phyloP scores from a whole-genome alignment of 2,113 vertebrate genomes.

The Sitta europaea region DNA sequence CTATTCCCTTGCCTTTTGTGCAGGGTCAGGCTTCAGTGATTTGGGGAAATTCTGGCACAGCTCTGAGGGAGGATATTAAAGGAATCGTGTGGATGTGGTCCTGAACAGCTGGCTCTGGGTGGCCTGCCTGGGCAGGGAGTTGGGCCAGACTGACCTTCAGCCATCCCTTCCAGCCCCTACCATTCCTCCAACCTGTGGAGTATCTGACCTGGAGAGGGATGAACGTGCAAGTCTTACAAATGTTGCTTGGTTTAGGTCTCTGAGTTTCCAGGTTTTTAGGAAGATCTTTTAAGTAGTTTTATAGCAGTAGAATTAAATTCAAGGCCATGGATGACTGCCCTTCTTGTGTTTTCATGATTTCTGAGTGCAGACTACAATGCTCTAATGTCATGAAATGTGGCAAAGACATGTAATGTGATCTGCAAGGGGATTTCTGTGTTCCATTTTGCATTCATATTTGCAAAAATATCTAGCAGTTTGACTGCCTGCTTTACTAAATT shows the following conservation, averaged over 20 bases:
- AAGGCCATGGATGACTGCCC: not conserved
- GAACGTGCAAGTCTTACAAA: not conserved
- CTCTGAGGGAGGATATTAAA: not conserved
- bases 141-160: not conserved
- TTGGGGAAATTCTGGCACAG: not conserved
- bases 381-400: not conserved
- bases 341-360: not conserved
- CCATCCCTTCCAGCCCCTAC: not conserved
- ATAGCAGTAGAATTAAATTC: not conserved
- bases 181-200: not conserved
- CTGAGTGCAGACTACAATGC: not conserved
- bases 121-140: not conserved
- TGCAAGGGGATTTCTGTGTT: not conserved
- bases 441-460: not conserved
- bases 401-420: not conserved
- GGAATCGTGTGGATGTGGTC: not conserved
- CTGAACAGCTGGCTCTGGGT: not conserved
- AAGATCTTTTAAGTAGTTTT: not conserved
- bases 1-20: not conserved
- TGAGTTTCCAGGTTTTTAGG: not conserved
- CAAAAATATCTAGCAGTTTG: not conserved
- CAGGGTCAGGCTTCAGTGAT: not conserved
- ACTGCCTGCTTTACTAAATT: not conserved
- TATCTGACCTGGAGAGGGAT: not conserved
- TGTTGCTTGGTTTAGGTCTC: not conserved